These are phyloP conservation scores for Campylomormyrus numenius DNA, from an alignment of 2,113 vertebrate genomes.

Conservation along the genomic window DNA sequence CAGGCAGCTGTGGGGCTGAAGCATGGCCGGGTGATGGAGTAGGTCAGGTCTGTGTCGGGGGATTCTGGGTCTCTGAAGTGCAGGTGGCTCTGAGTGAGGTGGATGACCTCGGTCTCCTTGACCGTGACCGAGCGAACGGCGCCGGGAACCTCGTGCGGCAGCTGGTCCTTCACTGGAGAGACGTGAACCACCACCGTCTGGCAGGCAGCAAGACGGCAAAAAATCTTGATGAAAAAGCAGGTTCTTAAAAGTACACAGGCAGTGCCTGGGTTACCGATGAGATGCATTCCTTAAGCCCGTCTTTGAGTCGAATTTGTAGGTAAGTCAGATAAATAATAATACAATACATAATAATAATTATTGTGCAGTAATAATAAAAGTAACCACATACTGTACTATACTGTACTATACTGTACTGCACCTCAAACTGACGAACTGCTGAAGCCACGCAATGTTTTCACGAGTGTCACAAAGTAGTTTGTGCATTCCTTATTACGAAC, in stretches of 20 bases:
- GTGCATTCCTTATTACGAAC: background rate
- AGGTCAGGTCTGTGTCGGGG: conserved; percentile 59
- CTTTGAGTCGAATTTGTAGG: background rate
- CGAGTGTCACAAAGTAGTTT: background rate
- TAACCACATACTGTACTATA: background rate
- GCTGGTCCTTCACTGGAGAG: conserved; percentile 63
- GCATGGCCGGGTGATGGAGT: conserved; percentile 58
- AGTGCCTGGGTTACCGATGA: background rate
- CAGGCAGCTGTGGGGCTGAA: conserved; percentile 53
- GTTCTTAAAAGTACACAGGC: background rate
- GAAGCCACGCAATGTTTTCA: background rate
- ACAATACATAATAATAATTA: background rate
- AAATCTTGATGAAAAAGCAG: background rate
- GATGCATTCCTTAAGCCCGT: background rate
- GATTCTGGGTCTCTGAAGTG: conserved; percentile 60
- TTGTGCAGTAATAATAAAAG: background rate
- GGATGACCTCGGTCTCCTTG: conserved; percentile 63
- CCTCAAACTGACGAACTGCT: background rate
- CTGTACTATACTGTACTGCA: background rate
- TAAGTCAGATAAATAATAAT: background rate
- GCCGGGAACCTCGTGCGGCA: conserved; percentile 55
- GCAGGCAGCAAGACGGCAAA: background rate
- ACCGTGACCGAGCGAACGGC: conserved; percentile 52
- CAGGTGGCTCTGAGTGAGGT: conserved; percentile 58
- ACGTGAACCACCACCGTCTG: conserved; percentile 59